Evolutionary conservation across 2,113 vertebrate species (phyloP).

Genomic region (Oreochromis spilurus): DNA sequence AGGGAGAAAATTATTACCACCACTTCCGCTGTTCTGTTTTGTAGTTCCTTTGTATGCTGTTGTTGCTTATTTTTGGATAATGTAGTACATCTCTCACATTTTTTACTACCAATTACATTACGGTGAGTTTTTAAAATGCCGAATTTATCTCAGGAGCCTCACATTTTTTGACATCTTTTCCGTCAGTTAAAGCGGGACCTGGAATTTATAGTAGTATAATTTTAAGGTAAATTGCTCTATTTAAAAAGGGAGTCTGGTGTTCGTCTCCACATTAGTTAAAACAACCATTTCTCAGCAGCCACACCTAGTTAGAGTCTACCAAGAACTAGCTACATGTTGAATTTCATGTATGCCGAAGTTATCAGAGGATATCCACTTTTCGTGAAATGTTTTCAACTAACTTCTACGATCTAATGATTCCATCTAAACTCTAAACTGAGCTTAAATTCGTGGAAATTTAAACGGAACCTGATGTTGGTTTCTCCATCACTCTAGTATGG

Average conservation of each 20-base stretch:
- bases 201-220: fast-evolving
- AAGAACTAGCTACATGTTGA: background rate
- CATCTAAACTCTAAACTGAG: background rate
- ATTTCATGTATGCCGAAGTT: background rate
- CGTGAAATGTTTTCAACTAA: background rate
- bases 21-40: background rate
- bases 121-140: background rate
- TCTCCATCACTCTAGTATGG: background rate
- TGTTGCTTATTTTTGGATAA: background rate
- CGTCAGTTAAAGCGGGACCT: fast-evolving
- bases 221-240: background rate
- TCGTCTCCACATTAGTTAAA: background rate
- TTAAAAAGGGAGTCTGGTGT: background rate
- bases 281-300: background rate
- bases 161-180: background rate
- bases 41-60: background rate
- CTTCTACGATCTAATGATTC: background rate
- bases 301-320: background rate
- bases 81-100: fast-evolving
- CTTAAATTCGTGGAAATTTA: background rate
- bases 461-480: background rate
- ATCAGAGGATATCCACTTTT: background rate
- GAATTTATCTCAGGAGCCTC: background rate
- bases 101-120: background rate
- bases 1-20: background rate